Evolutionary conservation across 2,113 vertebrate species (phyloP), one percentile per base, ranked within the genome.

Genomic region (Cephalopterus ornatus): DNA sequence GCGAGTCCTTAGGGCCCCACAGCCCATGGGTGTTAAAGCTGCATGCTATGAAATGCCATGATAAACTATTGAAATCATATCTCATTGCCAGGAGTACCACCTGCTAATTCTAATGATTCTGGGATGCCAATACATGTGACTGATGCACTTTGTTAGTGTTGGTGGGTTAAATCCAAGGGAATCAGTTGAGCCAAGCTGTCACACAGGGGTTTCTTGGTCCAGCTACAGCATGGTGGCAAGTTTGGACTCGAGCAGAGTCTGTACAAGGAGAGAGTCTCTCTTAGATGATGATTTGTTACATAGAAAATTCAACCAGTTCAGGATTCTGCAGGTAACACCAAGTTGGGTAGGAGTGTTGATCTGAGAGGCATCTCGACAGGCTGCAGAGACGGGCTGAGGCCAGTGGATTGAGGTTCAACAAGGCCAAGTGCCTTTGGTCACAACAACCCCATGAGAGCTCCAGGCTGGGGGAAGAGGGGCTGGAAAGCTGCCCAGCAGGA

Each of bases 231-330:
- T 19, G 32, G 32, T 20, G 28, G 15, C 73, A 76, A 42, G 46
- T 71, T 50, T 47, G 39, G 62, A 27, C 39, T 37, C 0, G 0
- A 80, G 32, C 50, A 47, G 50, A 55, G 47, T 65, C 41, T 0
- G 0, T 78, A 37, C 30, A 18, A 35, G 35, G 21, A 46, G 27
- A 11, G 66, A 55, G 1, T 72, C 23, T 81, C 22, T 2, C 27
- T 77, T 4, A 1, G 15, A 26, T 44, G 16, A 30, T 63, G 50
- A 9, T 84, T 66, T 71, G 6, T 63, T 44, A 50, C 33, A 30
- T 4, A 17, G 46, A 35, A 85, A 87, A 30, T 75, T 41, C 24
- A 55, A 18, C 4, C 21, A 32, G 2, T 39, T 80, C 52, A 32
- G 58, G 21, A 46, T 71, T 62, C 27, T 65, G 53, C 32, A 80